Conservation (phyloP, 1,140 invertebrate species). For the Antheraea pernyi region DNA sequence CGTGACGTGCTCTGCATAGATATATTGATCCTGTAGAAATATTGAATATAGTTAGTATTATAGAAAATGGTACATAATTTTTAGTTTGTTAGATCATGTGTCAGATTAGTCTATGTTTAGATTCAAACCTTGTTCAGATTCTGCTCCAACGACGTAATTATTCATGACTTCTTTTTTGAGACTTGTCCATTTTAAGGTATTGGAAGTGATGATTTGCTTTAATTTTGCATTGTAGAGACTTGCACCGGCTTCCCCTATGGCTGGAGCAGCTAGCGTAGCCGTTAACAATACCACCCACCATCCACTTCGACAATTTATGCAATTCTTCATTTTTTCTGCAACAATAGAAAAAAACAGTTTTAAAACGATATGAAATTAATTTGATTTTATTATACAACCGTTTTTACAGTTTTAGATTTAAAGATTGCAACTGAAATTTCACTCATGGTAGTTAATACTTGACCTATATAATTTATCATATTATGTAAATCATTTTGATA, state of each 20-base stretch:
- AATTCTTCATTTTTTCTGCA: conserved; percentile 62
- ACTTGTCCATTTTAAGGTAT: conserved; percentile 65
- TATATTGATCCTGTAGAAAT: conserved; percentile 80
- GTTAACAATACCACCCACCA: conserved; percentile 64
- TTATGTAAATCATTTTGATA: too few species aligned
- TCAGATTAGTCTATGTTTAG: background rate
- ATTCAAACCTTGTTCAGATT: conserved; percentile 53
- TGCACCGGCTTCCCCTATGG: conserved; percentile 45
- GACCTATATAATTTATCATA: too few species aligned
- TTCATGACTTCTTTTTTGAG: conserved; percentile 62
- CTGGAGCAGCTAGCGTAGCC: conserved; percentile 48
- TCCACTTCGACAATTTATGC: conserved; percentile 52
- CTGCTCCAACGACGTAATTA: conserved; percentile 60
- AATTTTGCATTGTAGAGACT: conserved; percentile 59
- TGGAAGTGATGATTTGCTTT: conserved; percentile 66
- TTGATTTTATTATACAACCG: too few species aligned
- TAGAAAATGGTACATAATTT: background rate
- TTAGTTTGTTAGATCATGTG: background rate
- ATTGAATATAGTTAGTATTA: conserved; percentile 15
- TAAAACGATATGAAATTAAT: too few species aligned
- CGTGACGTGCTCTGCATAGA: conserved; percentile 85
- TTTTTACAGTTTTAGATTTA: too few species aligned
- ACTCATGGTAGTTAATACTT: too few species aligned
- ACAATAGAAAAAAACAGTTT: conserved; percentile 33
- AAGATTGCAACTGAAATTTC: too few species aligned